Conservation (phyloP, 2,797 vertebrate species). For the Chiloscyllium punctatum region DNA sequence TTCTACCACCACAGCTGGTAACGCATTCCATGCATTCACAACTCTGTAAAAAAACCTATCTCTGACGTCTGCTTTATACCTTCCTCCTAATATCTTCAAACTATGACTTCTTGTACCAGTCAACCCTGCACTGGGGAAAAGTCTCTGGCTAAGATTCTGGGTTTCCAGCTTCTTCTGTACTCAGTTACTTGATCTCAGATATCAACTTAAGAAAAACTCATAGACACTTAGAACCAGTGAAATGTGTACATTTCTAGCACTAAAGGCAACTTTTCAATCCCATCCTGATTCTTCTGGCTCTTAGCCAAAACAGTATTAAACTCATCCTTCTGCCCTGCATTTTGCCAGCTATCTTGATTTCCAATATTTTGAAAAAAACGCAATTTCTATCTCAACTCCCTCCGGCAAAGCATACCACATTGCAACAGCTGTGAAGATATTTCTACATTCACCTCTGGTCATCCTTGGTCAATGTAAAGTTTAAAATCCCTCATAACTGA, state of each 20-base stretch:
- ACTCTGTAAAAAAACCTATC: no score
- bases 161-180: neutral
- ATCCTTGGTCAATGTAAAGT: neutral
- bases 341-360: neutral
- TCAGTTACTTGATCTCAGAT: neutral
- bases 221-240: neutral
- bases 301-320: neutral
- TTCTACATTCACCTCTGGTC: neutral
- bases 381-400: neutral
- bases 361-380: neutral
- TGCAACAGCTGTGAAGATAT: neutral
- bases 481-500: neutral
- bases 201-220: neutral
- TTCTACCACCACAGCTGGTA: no score
- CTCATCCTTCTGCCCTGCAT: neutral
- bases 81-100: no score
- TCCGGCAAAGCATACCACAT: neutral
- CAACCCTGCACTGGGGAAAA: no score
- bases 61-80: no score
- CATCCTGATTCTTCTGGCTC: neutral
- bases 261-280: neutral
- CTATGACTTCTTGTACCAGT: no score
- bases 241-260: neutral
- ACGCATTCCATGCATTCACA: no score
- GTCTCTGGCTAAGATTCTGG: neutral